Evolutionary conservation across 2,888 invertebrate genomes (phyloP).

Genomic region (Hirtodrosophila alboralis): DNA sequence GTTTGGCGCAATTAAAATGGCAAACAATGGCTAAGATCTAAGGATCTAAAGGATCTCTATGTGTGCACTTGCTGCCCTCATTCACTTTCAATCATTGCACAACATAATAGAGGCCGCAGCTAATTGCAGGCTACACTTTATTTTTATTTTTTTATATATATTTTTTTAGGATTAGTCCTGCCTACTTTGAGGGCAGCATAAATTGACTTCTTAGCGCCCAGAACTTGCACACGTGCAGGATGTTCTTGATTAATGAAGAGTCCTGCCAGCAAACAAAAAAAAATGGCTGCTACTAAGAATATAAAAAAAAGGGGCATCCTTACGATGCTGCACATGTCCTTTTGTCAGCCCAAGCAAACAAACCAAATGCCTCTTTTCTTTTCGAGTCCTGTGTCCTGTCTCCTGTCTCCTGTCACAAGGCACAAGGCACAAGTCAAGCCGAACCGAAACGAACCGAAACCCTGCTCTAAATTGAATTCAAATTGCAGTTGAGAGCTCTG

Average conservation of each 20-base stretch:
- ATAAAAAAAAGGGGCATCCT: constrained; percentile 21
- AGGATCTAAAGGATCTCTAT: constrained; percentile 5
- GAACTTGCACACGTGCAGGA: constrained; percentile 70
- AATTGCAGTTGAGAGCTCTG: constrained; percentile 59
- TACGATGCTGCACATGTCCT: constrained; percentile 66
- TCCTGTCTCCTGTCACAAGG: constrained; percentile 18
- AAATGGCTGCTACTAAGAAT: constrained; percentile 56
- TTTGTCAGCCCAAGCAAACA: constrained; percentile 68
- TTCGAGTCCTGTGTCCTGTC: constrained; percentile 7
- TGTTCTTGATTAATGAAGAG: constrained; percentile 66
- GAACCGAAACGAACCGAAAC: neutral
- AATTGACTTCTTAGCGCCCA: constrained; percentile 77
- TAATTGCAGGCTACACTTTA: constrained; percentile 56
- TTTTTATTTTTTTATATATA: too few relatives aligned
- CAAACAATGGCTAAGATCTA: constrained; percentile 49
- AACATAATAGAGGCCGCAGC: constrained; percentile 64
- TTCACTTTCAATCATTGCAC: constrained; percentile 80
- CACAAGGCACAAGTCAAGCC: constrained; percentile 70
- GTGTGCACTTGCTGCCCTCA: constrained; percentile 45
- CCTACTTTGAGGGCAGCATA: constrained; percentile 41
- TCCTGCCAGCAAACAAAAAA: too few relatives aligned
- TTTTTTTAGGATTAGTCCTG: constrained; percentile 42
- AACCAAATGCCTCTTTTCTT: constrained; percentile 44
- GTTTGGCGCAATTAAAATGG: constrained; percentile 63
- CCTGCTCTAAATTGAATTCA: constrained; percentile 81